Evolutionary conservation across 2,113 vertebrate genomes (phyloP), one percentile per base, ranked within the genome.

Genomic region (Cheilinus undulatus): DNA sequence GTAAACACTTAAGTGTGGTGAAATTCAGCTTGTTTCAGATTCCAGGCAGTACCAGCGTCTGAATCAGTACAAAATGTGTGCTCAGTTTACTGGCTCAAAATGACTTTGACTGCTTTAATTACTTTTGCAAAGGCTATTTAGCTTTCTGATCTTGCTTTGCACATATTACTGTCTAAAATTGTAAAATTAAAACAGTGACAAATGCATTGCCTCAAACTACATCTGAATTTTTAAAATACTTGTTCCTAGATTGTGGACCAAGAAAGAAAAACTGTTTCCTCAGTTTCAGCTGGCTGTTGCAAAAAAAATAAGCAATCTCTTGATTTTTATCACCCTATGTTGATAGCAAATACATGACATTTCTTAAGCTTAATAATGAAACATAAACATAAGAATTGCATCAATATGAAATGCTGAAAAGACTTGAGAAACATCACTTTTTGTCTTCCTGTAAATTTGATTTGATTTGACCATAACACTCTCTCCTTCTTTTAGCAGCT

Each of bases 21-120:
- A 46, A 32, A 56, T 49, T 46, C 14, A n/a, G 24, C 43, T 42
- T 32, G 54, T 52, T 60, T 45, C 20, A 49, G 32, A 19, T 43
- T 51, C 5, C 24, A 51, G 28, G 42, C 57, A 27, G n/a, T 7
- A 23, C 5, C 14, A 7, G 51, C 24, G 36, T 3, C 20, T 15
- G 3, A 52, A 62, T 52, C 12, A 60, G 19, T 34, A 7, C 22
- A 30, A 70, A 45, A 8, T 20, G 42, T 17, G 14, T 20, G 6
- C 30, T 14, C 32, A 6, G n/a, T 22, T 63, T 24, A 36, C 6
- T 24, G 20, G 46, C 8, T 62, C 11, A 15, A 32, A 14, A 5
- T 46, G 32, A 27, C 38, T 14, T 17, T 54, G 0, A 17, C 46
- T 17, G 3, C 5, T 42, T 42, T 59, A 19, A 15, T 53, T 46